Conservation (phyloP, 2,113 vertebrate genomes). For the Paedocypris sp. region DNA sequence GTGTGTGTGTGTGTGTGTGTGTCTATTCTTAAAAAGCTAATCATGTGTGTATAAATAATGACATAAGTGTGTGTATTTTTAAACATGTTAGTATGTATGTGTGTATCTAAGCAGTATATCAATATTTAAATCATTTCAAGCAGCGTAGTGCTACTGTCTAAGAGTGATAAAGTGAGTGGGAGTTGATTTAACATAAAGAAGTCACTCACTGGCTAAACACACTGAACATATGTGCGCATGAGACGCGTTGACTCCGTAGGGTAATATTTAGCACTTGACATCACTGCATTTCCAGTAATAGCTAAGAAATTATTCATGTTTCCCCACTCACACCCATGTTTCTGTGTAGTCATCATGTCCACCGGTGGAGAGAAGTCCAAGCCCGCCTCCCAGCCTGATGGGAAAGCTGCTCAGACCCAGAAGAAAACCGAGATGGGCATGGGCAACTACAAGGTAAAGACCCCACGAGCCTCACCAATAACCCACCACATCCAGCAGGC, state of each 20-base stretch:
- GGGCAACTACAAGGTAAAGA: constrained; percentile 51
- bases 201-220: neutral
- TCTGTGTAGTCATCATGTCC: constrained; percentile 53
- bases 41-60: too few species aligned
- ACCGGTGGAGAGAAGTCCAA: constrained; percentile 58
- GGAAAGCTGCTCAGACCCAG: constrained; percentile 48
- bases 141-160: neutral
- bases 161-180: neutral
- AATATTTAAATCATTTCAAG: too few species aligned
- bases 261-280: constrained; percentile 12
- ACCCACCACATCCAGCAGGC: too few species aligned
- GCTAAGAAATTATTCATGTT: neutral
- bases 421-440: constrained; percentile 50
- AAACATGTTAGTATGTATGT: too few species aligned
- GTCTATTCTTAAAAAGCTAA: too few species aligned
- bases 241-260: neutral
- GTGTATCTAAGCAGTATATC: too few species aligned
- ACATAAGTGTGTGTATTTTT: too few species aligned
- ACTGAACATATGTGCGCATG: neutral
- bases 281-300: constrained; percentile 5
- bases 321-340: neutral
- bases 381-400: constrained; percentile 53
- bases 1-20: too few species aligned
- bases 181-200: neutral
- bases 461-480: too few species aligned